These are phyloP conservation scores for Copidosoma aretas DNA, from an alignment of 2,888 invertebrate genomes.

Conservation along the genomic window DNA sequence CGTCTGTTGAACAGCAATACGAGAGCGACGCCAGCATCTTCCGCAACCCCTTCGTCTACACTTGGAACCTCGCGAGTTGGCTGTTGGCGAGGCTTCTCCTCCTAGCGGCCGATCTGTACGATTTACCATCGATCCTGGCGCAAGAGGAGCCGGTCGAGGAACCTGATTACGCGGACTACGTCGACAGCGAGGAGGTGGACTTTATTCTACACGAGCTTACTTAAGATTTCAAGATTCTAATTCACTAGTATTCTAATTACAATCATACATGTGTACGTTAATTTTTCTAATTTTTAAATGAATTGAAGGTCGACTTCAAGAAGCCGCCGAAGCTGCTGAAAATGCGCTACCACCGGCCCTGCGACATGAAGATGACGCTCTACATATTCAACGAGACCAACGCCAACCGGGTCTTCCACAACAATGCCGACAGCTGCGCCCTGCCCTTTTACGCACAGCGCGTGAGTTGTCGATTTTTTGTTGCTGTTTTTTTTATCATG, in stretches of 20 bases:
- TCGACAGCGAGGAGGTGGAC: conserved; percentile 57
- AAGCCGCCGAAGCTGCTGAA: conserved; percentile 50
- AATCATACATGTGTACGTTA: too few species aligned
- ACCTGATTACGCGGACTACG: not conserved
- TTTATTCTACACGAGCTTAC: too few species aligned
- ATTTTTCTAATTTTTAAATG: too few species aligned
- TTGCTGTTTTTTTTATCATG: not conserved
- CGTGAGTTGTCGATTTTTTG: conserved; percentile 50
- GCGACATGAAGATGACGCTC: conserved; percentile 76
- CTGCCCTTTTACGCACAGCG: conserved; percentile 74
- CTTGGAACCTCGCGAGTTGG: conserved; percentile 60
- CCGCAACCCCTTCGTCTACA: conserved; percentile 56
- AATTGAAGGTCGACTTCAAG: conserved; percentile 54
- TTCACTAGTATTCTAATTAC: too few species aligned
- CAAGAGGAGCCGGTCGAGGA: conserved; percentile 43
- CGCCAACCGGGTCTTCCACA: conserved; percentile 58
- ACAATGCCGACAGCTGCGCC: conserved; percentile 62
- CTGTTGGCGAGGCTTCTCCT: conserved; percentile 56
- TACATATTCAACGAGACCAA: conserved; percentile 72
- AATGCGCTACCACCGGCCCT: conserved; percentile 65
- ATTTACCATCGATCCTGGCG: conserved; percentile 51
- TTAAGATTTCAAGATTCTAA: too few species aligned
- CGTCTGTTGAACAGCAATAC: conserved; percentile 48
- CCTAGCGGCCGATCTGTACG: conserved; percentile 55
- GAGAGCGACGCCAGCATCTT: conserved; percentile 48